Evolutionary conservation across 2,113 vertebrate genomes (phyloP).

Genomic region (Lipophrys pholis): DNA sequence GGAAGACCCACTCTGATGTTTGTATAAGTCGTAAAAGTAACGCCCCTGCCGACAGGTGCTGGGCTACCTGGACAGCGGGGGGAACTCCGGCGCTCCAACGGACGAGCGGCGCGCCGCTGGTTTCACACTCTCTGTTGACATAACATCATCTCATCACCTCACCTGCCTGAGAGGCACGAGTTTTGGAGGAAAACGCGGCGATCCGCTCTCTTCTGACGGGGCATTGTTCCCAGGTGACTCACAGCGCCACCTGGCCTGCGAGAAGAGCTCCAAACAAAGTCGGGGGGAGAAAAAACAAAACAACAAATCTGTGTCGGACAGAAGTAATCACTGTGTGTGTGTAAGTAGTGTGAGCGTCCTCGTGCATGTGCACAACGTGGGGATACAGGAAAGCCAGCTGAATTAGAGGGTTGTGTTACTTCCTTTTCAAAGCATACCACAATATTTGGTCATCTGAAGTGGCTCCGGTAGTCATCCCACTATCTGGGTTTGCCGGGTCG

Average conservation of each 20-base stretch:
- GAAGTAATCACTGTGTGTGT: slow-evolving; percentile 1
- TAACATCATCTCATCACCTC: slow-evolving; percentile 16
- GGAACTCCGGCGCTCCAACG: slow-evolving; percentile 51
- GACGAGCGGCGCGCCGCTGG: slow-evolving; percentile 1
- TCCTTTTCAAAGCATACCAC: too few species aligned
- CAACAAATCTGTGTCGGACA: too few species aligned
- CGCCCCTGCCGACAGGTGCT: slow-evolving; percentile 55
- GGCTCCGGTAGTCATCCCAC: slow-evolving; percentile 43
- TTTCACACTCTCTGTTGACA: slow-evolving; percentile 27
- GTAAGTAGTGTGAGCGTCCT: background rate
- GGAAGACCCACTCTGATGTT: slow-evolving; percentile 4
- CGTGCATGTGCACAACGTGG: background rate
- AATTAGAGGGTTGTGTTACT: slow-evolving; percentile 34
- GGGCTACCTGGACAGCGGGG: slow-evolving; percentile 37
- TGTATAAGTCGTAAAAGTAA: slow-evolving; percentile 46
- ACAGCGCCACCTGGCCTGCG: background rate
- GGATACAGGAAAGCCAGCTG: slow-evolving; percentile 28
- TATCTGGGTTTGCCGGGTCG: too few species aligned
- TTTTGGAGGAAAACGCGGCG: background rate
- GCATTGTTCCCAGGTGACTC: background rate
- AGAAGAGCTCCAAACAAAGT: background rate
- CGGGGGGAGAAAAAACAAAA: background rate
- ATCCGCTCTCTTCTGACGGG: too few species aligned
- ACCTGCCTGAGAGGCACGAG: slow-evolving; percentile 8
- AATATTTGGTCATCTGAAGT: slow-evolving; percentile 68